Evolutionary conservation across 2,113 vertebrate species (phyloP).

Genomic region (Bungarus multicinctus): DNA sequence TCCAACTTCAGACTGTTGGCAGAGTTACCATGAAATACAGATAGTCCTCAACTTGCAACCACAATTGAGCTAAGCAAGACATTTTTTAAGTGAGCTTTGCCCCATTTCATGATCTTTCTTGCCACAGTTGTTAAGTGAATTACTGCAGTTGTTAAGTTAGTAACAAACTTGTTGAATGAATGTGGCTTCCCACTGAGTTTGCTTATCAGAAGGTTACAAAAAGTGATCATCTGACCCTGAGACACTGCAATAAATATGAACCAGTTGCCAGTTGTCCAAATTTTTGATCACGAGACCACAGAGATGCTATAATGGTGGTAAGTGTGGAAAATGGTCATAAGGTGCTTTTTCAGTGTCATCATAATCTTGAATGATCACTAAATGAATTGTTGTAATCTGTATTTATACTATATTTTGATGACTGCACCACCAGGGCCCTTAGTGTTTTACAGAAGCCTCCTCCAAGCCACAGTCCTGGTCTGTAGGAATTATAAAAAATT

Average conservation of each 20-base stretch:
- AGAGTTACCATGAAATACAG: too few species aligned
- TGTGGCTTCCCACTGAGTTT: background rate
- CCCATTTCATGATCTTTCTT: background rate
- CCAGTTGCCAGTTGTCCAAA: background rate
- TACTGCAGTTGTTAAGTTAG: background rate
- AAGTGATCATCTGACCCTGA: background rate
- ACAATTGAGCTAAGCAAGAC: too few species aligned
- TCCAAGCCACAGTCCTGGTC: background rate
- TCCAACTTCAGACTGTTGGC: too few species aligned
- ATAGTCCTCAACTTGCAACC: too few species aligned
- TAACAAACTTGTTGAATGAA: background rate
- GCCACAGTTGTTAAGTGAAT: background rate
- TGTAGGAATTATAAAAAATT: background rate
- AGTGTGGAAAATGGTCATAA: background rate
- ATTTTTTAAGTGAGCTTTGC: background rate
- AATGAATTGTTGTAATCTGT: background rate
- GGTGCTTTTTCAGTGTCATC: background rate
- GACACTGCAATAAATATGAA: background rate
- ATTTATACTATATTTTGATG: background rate
- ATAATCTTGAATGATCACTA: background rate
- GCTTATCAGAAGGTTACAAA: background rate
- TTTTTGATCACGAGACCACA: background rate
- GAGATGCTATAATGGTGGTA: background rate
- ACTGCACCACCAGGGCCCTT: background rate
- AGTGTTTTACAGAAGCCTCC: background rate